Conservation (phyloP, 2,797 vertebrate species). For the Lepus townsendii region DNA sequence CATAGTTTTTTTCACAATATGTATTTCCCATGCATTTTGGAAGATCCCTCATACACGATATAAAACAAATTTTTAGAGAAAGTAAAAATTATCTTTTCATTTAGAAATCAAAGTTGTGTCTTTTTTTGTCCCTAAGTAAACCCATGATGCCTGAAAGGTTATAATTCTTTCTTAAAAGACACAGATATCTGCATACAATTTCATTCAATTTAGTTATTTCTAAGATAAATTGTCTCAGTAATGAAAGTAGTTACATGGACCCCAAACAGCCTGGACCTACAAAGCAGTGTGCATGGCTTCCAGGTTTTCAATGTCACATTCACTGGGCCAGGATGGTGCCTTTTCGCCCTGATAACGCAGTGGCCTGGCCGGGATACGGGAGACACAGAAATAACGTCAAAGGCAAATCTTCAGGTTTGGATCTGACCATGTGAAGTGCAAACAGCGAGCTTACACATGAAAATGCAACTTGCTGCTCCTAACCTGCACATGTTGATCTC, state of each 20-base stretch:
- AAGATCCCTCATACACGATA: background rate
- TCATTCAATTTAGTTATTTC: slow-evolving; percentile 58
- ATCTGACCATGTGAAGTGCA: slow-evolving; percentile 84
- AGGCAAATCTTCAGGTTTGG: slow-evolving; percentile 86
- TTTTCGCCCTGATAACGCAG: slow-evolving; percentile 83
- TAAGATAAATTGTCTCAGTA: slow-evolving; percentile 29
- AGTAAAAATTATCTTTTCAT: slow-evolving; percentile 38
- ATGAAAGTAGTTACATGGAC: slow-evolving; percentile 72
- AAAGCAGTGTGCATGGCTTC: slow-evolving; percentile 68
- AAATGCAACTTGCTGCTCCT: slow-evolving; percentile 87
- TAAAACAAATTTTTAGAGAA: slow-evolving; percentile 28
- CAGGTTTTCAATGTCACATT: slow-evolving; percentile 78
- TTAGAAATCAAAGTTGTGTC: slow-evolving; percentile 50
- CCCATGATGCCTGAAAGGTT: slow-evolving; percentile 56
- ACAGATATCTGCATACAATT: slow-evolving; percentile 25
- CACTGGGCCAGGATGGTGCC: slow-evolving; percentile 76
- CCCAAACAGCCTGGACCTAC: slow-evolving; percentile 65
- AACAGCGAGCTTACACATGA: slow-evolving; percentile 86
- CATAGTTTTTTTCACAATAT: too few relatives aligned
- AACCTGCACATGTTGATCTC: slow-evolving; percentile 86
- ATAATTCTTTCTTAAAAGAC: slow-evolving; percentile 59
- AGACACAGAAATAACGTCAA: slow-evolving; percentile 82
- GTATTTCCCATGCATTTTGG: too few relatives aligned
- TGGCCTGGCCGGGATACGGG: slow-evolving; percentile 67
- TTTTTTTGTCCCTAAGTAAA: slow-evolving; percentile 48